Conservation (phyloP, 2,888 invertebrate species). For the Dermolepida albohirtum region DNA sequence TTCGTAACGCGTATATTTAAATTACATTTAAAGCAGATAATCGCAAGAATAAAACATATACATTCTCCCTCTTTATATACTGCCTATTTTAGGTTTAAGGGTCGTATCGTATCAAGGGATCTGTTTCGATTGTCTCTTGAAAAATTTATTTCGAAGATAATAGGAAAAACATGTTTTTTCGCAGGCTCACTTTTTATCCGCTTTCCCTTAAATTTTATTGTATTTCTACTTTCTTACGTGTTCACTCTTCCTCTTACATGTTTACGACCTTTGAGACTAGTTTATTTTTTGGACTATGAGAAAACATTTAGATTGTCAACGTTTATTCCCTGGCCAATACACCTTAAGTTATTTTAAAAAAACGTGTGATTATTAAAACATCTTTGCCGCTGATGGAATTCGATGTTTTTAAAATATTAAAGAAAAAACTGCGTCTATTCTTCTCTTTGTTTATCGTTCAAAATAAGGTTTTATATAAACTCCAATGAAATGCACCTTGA, state of each 20-base stretch:
- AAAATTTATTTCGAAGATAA: conserved; percentile 28
- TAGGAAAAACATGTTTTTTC: conserved; percentile 25
- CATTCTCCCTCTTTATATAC: too few relatives aligned
- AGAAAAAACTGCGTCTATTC: too few relatives aligned
- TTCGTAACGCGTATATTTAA: too few relatives aligned
- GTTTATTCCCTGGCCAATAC: neutral
- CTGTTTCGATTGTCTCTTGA: conserved; percentile 24
- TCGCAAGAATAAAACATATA: too few relatives aligned
- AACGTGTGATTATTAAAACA: too few relatives aligned
- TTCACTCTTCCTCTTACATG: conserved; percentile 8
- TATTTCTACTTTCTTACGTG: conserved; percentile 1
- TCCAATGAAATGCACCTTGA: too few relatives aligned
- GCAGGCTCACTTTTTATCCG: conserved; percentile 14
- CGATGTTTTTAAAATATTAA: too few relatives aligned
- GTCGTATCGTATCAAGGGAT: conserved; percentile 5
- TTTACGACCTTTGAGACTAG: conserved; percentile 12
- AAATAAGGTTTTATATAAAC: too few relatives aligned
- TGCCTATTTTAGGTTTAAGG: conserved; percentile 1
- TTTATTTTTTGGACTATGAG: conserved; percentile 3
- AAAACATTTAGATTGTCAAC: conserved; percentile 1
- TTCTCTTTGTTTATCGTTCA: too few relatives aligned
- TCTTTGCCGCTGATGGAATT: too few relatives aligned
- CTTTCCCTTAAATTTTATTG: conserved; percentile 2
- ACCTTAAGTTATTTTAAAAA: too few relatives aligned
- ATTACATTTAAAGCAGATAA: too few relatives aligned